phyloP scores from a whole-genome alignment of 2,113 vertebrate genomes.

The Shinisaurus crocodilurus region DNA sequence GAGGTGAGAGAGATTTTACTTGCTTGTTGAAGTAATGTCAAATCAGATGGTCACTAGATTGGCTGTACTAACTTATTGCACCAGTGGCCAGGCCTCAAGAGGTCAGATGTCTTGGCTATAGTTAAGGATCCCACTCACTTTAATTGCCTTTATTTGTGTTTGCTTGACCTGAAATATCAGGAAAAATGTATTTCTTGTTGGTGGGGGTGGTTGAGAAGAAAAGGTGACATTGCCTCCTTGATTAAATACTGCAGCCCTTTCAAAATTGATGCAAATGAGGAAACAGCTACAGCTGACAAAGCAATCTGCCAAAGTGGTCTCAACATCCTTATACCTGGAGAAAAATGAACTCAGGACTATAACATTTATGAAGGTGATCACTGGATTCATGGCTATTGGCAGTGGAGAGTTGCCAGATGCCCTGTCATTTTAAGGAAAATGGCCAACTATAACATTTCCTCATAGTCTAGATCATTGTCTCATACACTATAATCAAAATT shows the following conservation, averaged over 20 bases:
- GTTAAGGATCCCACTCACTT: background rate
- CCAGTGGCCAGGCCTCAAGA: constrained; percentile 1
- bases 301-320: background rate
- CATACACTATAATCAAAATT: background rate
- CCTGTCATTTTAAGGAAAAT: background rate
- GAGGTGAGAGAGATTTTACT: background rate
- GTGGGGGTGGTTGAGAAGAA: constrained; percentile 7
- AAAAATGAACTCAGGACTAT: constrained; percentile 25
- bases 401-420: background rate
- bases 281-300: constrained; percentile 19
- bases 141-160: background rate
- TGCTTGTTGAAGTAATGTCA: constrained; percentile 10
- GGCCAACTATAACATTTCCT: background rate
- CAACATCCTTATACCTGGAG: background rate
- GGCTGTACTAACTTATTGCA: background rate
- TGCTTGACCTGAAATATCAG: constrained; percentile 23
- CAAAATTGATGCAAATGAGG: constrained; percentile 16
- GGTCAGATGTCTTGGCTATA: background rate
- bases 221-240: constrained; percentile 29
- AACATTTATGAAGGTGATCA: constrained; percentile 8
- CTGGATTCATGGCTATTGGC: background rate
- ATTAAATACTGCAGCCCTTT: constrained; percentile 38
- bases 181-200: constrained; percentile 29
- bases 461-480: background rate
- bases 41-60: background rate